These are phyloP conservation scores for Lerista edwardsae DNA, from an alignment of 2,797 vertebrate species.

Conservation along the genomic window DNA sequence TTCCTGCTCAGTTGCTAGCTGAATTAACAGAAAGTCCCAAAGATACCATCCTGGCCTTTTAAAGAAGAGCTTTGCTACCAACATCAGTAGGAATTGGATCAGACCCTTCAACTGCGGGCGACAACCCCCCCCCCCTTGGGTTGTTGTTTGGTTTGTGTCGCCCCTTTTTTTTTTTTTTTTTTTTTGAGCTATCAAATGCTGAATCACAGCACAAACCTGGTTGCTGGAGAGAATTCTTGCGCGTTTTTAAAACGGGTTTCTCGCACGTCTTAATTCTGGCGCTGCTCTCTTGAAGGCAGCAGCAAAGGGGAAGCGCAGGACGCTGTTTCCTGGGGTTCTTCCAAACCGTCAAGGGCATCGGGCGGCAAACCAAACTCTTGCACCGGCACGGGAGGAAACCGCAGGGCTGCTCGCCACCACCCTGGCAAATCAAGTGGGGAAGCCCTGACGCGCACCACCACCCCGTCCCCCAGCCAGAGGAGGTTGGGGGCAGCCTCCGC, in stretches of 20 bases:
- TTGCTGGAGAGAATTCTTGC: not conserved
- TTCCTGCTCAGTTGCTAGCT: not conserved
- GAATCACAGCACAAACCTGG: constrained; percentile 5
- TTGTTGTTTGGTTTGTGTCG: too few relatives aligned
- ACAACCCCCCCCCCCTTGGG: too few relatives aligned
- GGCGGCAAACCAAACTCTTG: constrained; percentile 50
- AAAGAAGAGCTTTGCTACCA: not conserved
- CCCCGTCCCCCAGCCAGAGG: too few relatives aligned
- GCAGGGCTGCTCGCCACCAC: constrained; percentile 26
- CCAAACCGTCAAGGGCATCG: constrained; percentile 45
- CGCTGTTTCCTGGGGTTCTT: constrained; percentile 23
- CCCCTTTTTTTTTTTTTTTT: too few relatives aligned
- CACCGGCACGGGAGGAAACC: constrained; percentile 45
- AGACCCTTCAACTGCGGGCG: too few relatives aligned
- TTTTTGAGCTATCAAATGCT: not conserved
- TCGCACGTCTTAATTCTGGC: constrained; percentile 6
- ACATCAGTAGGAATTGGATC: too few relatives aligned
- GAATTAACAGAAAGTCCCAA: not conserved
- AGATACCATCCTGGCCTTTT: not conserved
- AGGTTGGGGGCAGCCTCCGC: not conserved
- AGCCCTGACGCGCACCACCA: too few relatives aligned
- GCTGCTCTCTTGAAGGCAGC: constrained; percentile 28
- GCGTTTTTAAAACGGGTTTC: not conserved
- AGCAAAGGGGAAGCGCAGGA: constrained; percentile 32
- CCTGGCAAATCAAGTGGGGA: constrained; percentile 3